Percentiles rank a stretch among this genome's conserved stretches.
phyloP scores from a whole-genome alignment of 2,888 invertebrate genomes.

The Julus scandinavius region DNA sequence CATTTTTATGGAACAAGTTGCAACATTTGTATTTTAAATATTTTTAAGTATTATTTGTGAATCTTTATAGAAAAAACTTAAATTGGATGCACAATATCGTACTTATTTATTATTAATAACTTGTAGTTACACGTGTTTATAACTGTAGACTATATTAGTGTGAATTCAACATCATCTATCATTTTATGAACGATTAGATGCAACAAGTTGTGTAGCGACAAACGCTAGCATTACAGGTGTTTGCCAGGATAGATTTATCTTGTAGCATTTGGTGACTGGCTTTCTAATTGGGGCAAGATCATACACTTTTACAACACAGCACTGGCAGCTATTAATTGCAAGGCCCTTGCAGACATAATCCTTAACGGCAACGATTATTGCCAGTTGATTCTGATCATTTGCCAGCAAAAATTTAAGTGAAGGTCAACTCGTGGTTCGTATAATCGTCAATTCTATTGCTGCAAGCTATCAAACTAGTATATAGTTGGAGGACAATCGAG shows the following conservation, averaged over 20 bases:
- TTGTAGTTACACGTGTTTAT: no score
- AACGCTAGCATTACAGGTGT: background rate
- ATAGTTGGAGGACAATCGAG: background rate
- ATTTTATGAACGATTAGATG: no score
- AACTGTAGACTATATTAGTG: no score
- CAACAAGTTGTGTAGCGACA: background rate
- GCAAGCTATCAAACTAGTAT: background rate
- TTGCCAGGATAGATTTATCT: background rate
- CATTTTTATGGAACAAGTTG: no score
- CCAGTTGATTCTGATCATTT: slow-evolving; percentile 26
- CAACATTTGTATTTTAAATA: no score
- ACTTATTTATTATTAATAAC: no score
- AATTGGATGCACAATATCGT: no score
- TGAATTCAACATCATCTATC: no score
- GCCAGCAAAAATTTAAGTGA: slow-evolving; percentile 15
- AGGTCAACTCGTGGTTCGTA: background rate
- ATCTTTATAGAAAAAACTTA: no score
- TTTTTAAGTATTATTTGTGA: no score
- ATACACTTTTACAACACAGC: slow-evolving; percentile 34
- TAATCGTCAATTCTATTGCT: background rate
- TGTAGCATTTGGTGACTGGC: background rate
- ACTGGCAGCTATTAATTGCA: slow-evolving; percentile 24
- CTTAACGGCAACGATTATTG: slow-evolving; percentile 38
- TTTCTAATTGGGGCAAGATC: slow-evolving; percentile 8
- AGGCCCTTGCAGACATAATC: slow-evolving; percentile 16